Evolutionary conservation across 2,797 vertebrate species (phyloP).

Genomic region (Etheostoma perlongum): DNA sequence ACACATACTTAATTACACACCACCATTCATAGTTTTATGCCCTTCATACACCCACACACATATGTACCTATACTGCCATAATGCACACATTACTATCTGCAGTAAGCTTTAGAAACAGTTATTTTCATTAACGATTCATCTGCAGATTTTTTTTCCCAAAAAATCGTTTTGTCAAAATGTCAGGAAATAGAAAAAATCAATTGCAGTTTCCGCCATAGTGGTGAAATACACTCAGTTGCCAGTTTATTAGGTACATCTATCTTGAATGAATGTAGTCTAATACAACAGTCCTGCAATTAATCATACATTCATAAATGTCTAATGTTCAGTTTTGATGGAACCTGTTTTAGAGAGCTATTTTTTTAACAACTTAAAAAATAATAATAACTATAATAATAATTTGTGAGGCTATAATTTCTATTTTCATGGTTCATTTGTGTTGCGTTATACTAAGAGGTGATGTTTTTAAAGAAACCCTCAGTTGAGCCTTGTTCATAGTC

Average conservation of each 20-base stretch:
- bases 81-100: background rate
- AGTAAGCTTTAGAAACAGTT: background rate
- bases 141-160: background rate
- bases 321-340: no score
- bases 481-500: background rate
- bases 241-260: background rate
- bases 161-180: no score
- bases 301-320: background rate
- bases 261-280: background rate
- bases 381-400: no score
- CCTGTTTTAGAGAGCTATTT: no score
- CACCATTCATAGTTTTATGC: background rate
- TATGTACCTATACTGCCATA: background rate
- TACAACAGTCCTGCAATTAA: background rate
- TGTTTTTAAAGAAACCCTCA: no score
- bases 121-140: background rate
- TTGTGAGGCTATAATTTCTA: background rate
- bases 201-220: background rate
- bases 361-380: no score
- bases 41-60: background rate
- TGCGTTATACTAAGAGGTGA: no score
- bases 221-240: background rate
- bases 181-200: background rate
- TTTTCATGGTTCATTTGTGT: background rate
- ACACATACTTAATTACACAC: background rate